A percentile compares a stretch with the other conserved stretches of the same genome.
These are phyloP conservation scores for Nycteola revayana DNA, from an alignment of 2,888 invertebrate species.

Conservation along the genomic window DNA sequence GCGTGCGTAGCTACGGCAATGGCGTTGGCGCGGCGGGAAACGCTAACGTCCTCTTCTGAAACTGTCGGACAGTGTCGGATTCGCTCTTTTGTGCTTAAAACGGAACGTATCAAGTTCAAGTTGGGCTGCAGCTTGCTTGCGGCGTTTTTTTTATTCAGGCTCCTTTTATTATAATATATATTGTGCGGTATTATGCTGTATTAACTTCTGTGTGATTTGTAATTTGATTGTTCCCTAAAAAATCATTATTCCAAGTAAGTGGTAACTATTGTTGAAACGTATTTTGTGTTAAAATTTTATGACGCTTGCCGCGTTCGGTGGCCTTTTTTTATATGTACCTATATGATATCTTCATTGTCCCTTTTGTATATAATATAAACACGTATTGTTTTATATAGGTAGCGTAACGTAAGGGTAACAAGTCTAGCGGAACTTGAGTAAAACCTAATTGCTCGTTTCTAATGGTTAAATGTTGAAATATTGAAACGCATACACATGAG, in stretches of 20 bases:
- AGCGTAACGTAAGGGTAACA: background rate
- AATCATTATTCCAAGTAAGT: slow-evolving; percentile 16
- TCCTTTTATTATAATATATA: slow-evolving; percentile 6
- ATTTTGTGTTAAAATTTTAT: slow-evolving; percentile 1
- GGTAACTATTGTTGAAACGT: background rate
- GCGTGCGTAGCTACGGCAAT: no score
- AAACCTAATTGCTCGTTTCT: background rate
- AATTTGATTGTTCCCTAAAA: slow-evolving; percentile 9
- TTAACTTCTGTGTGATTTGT: background rate
- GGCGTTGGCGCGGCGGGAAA: no score
- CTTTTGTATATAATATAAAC: slow-evolving; percentile 2
- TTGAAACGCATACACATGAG: slow-evolving; percentile 45
- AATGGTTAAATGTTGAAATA: slow-evolving; percentile 1
- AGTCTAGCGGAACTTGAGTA: slow-evolving; percentile 4
- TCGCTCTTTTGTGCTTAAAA: no score
- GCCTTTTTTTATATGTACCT: slow-evolving; percentile 7
- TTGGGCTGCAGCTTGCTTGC: slow-evolving; percentile 6
- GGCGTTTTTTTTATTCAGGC: slow-evolving; percentile 9
- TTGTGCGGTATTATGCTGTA: background rate
- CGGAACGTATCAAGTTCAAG: slow-evolving; percentile 6
- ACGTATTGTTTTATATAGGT: background rate
- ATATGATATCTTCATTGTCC: slow-evolving; percentile 5
- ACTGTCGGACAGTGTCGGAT: no score
- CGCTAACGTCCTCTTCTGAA: no score
- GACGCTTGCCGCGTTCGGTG: slow-evolving; percentile 12